Evolutionary conservation across 2,113 vertebrate species (phyloP), one percentile per base, ranked within the genome.

Genomic region (Neopipo cinnamomea): DNA sequence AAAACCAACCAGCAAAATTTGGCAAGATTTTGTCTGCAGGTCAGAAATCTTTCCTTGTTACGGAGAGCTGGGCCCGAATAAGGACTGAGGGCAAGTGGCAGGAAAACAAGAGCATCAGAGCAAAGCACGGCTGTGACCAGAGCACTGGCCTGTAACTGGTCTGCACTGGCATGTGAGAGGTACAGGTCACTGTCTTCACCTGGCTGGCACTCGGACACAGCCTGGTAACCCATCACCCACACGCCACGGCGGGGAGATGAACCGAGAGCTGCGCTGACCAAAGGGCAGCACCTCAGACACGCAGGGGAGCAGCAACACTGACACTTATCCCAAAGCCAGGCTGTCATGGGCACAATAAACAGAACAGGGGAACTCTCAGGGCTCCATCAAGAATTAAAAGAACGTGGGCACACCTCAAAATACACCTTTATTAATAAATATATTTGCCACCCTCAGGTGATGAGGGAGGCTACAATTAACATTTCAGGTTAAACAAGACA

Each of bases 231-330:
- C 44, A 3, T 8, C 66, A 10, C 3, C 9, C 28, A 31, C 0
- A 0, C n/a, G 35, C n/a, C 61, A 6, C 37, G 14, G 56, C 9
- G 31, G 68, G 78, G 11, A 12, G n/a, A 16, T 0, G 14, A n/a
- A 46, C 58, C 59, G 52, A n/a, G 27, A 72, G 85, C 33, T 9
- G 65, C 81, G 2, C 24, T 7, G n/a, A 3, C 8, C 21, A 3
- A 19, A 14, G 31, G 31, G 67, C 62, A 22, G 53, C 4, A 21
- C 7, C 71, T 66, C 39, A 19, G 50, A 6, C 49, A 23, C 31
- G 2, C 3, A 18, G 15, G 66, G 49, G 5, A 53, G 33, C 23
- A 18, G 31, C 7, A 12, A 20, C 3, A 2, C 42, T 16, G 70
- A 28, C 39, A 31, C 37, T 62, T 19, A n/a, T 0, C 12, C 55